A percentile compares a stretch with the other conserved stretches of the same genome.
Evolutionary conservation across 2,797 vertebrate species (phyloP).

Genomic region (Pterois miles): DNA sequence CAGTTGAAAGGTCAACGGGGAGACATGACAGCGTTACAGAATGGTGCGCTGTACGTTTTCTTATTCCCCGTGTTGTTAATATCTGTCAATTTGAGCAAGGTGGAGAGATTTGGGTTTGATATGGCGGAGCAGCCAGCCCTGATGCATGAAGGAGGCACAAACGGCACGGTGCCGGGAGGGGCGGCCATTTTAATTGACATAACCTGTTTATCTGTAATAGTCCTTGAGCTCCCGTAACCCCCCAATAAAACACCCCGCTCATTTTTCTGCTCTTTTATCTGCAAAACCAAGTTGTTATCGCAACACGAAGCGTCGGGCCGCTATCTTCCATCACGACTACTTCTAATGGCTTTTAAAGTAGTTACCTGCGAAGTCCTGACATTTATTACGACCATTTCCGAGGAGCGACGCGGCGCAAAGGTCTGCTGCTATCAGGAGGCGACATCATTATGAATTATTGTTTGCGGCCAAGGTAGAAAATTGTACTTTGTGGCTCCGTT

Average conservation of each 20-base stretch:
- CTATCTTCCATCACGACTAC: slow-evolving; percentile 91
- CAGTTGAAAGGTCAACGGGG: slow-evolving; percentile 77
- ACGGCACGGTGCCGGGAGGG: neutral
- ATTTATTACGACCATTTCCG: slow-evolving; percentile 97
- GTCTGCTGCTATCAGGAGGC: slow-evolving; percentile 95
- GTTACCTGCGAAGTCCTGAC: slow-evolving; percentile 96
- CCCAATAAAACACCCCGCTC: slow-evolving; percentile 62
- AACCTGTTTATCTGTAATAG: slow-evolving; percentile 74
- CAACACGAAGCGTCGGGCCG: slow-evolving; percentile 82
- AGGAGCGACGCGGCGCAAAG: slow-evolving; percentile 82
- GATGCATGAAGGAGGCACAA: slow-evolving; percentile 6
- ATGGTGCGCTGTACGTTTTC: slow-evolving; percentile 48
- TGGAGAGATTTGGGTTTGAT: slow-evolving; percentile 17
- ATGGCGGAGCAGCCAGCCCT: neutral
- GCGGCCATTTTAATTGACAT: slow-evolving; percentile 65
- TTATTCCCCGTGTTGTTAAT: slow-evolving; percentile 28
- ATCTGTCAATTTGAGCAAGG: slow-evolving; percentile 38
- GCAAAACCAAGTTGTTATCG: slow-evolving; percentile 88
- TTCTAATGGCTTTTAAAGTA: slow-evolving; percentile 98
- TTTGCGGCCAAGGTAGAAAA: slow-evolving; percentile 99
- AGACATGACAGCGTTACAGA: slow-evolving; percentile 64
- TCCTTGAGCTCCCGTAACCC: slow-evolving; percentile 62
- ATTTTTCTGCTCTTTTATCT: slow-evolving; percentile 65
- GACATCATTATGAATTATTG: slow-evolving; percentile 99
- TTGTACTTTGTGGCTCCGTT: slow-evolving; percentile 98